A percentile compares a stretch with the other conserved stretches of the same genome.
These are phyloP conservation scores for Chloroceryle aenea DNA, from an alignment of 2,113 vertebrate genomes.

Conservation along the genomic window DNA sequence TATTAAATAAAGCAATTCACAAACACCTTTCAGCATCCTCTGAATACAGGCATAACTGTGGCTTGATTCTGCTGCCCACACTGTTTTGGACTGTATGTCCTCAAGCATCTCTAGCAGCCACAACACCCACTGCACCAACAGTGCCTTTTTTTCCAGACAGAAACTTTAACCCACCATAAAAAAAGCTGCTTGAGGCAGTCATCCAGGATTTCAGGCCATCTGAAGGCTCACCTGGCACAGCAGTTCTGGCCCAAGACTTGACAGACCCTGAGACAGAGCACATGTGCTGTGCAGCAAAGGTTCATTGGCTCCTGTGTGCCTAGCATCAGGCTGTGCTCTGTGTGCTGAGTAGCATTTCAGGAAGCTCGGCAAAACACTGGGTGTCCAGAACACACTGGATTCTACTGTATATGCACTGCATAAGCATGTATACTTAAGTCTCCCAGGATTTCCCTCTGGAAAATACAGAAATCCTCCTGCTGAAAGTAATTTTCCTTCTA, in stretches of 20 bases:
- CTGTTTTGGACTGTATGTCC: neutral
- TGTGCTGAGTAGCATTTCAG: neutral
- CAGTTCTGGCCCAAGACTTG: neutral
- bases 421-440: neutral
- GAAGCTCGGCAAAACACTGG: neutral
- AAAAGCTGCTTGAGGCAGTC: neutral
- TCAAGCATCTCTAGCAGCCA: neutral
- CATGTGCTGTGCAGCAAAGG: fast-evolving
- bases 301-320: neutral
- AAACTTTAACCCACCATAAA: neutral
- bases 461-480: neutral
- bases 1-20: neutral
- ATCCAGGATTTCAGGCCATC: neutral
- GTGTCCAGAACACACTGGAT: neutral
- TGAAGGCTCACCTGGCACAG: neutral
- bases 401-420: neutral
- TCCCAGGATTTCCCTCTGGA: neutral
- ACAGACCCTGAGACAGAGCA: fast-evolving
- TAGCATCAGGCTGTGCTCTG: fast-evolving
- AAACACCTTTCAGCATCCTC: neutral
- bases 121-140: neutral
- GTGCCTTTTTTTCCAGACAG: neutral
- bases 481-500: neutral
- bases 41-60: neutral
- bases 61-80: neutral